Evolutionary conservation across 2,797 vertebrate species (phyloP).

Genomic region (Bothrops alternatus): DNA sequence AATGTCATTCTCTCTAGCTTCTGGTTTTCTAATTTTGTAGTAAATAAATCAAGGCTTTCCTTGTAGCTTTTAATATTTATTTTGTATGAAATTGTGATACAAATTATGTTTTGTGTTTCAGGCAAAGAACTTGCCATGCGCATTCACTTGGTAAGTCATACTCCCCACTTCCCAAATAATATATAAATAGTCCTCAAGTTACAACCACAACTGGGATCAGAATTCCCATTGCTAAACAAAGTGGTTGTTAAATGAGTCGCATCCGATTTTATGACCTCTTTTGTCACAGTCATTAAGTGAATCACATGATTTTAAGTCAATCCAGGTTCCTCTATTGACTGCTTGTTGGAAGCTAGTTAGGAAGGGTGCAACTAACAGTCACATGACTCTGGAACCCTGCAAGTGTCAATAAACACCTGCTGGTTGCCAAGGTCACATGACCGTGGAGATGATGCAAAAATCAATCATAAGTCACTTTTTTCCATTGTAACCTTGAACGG

Average conservation of each 20-base stretch:
- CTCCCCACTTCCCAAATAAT: not conserved
- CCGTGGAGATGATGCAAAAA: not conserved
- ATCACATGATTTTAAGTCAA: not conserved
- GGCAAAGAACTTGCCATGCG: conserved; percentile 89
- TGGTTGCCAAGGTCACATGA: not conserved
- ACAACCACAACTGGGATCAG: not conserved
- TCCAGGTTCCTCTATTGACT: not conserved
- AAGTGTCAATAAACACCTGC: not conserved
- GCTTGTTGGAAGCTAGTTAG: not conserved
- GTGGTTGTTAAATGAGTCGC: not conserved
- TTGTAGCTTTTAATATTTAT: not conserved
- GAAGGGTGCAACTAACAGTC: not conserved
- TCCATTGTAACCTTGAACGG: not conserved
- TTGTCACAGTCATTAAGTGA: not conserved
- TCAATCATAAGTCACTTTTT: not conserved
- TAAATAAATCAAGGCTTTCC: not conserved
- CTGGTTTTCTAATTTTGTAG: not conserved
- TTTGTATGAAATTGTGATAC: not conserved
- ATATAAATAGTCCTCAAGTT: not conserved
- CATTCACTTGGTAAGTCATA: conserved; percentile 84
- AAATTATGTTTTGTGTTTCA: conserved; percentile 61
- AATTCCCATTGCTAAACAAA: not conserved
- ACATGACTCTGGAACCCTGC: not conserved
- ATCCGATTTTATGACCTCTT: not conserved
- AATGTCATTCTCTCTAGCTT: not conserved